A percentile compares a stretch with the other conserved stretches of the same genome.
Evolutionary conservation across 2,888 invertebrate species (phyloP).

Genomic region (Liodrosophila aerea): DNA sequence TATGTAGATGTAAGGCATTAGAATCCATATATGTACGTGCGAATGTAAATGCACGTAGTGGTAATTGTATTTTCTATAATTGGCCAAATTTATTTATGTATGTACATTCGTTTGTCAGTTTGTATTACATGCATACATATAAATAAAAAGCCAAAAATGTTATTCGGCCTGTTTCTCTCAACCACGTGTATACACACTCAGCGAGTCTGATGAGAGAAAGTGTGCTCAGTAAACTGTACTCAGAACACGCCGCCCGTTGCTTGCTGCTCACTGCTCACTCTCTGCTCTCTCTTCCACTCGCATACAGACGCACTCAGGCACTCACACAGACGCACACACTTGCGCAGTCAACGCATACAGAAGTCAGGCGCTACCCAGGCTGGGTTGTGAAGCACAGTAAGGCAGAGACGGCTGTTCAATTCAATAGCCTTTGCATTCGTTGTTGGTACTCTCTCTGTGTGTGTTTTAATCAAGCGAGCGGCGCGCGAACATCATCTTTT

Average conservation of each 20-base stretch:
- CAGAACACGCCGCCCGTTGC: conserved; percentile 36
- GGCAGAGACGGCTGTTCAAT: conserved; percentile 80
- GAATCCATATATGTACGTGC: conserved; percentile 7
- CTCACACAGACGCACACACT: conserved; percentile 50
- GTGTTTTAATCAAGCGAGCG: conserved; percentile 80
- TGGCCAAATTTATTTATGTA: background rate
- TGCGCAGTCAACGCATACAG: conserved; percentile 69
- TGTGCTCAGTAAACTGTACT: conserved; percentile 65
- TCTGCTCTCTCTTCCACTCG: conserved; percentile 18
- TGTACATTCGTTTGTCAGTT: background rate
- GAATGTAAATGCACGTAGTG: conserved; percentile 24
- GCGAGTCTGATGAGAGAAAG: conserved; percentile 41
- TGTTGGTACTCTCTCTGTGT: conserved; percentile 81
- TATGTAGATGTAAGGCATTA: conserved; percentile 32
- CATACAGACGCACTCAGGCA: conserved; percentile 25
- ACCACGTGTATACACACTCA: conserved; percentile 68
- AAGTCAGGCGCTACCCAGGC: conserved; percentile 63
- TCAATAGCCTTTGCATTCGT: conserved; percentile 81
- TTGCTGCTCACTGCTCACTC: conserved; percentile 15
- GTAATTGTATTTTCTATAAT: too few relatives aligned
- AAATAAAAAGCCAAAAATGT: conserved; percentile 48
- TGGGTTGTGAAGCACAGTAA: conserved; percentile 65
- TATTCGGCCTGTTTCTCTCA: conserved; percentile 66
- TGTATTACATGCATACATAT: conserved; percentile 3
- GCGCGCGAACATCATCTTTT: conserved; percentile 73